Percentiles rank a stretch among this genome's conserved stretches.
phyloP scores from a whole-genome alignment of 2,113 vertebrate species.

The Porphyrio hochstetteri region DNA sequence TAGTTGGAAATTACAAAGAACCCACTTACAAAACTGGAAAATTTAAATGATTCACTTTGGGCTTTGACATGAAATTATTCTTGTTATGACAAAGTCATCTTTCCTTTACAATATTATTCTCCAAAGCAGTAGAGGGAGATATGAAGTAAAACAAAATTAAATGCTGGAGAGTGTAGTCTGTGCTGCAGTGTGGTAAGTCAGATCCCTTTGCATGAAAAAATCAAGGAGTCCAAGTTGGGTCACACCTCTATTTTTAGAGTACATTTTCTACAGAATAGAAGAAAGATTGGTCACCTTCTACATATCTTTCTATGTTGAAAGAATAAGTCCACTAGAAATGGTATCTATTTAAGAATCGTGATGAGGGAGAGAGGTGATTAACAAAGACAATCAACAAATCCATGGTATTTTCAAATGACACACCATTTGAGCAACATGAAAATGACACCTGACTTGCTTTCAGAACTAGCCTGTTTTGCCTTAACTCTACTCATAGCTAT shows the following conservation, averaged over 20 bases:
- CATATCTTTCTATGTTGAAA: background rate
- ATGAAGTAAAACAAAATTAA: background rate
- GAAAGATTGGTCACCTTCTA: background rate
- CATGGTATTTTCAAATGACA: background rate
- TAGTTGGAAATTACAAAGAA: background rate
- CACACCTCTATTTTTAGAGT: background rate
- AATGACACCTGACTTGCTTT: background rate
- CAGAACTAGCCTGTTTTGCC: background rate
- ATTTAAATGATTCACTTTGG: background rate
- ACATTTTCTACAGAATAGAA: background rate
- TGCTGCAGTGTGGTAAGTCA: background rate
- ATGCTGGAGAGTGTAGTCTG: background rate
- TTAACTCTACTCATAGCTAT: background rate
- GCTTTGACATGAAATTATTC: background rate
- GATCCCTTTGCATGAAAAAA: background rate
- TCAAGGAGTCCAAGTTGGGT: background rate
- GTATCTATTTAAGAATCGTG: background rate
- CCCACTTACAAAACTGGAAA: background rate
- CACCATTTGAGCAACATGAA: rapidly evolving
- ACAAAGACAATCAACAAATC: background rate
- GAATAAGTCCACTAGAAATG: background rate
- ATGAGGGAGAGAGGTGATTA: background rate
- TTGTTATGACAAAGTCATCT: background rate
- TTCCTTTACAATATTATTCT: background rate
- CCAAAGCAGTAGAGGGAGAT: background rate